Evolutionary conservation across 1,140 invertebrate species (phyloP).

Genomic region (Drosophila setifemur): DNA sequence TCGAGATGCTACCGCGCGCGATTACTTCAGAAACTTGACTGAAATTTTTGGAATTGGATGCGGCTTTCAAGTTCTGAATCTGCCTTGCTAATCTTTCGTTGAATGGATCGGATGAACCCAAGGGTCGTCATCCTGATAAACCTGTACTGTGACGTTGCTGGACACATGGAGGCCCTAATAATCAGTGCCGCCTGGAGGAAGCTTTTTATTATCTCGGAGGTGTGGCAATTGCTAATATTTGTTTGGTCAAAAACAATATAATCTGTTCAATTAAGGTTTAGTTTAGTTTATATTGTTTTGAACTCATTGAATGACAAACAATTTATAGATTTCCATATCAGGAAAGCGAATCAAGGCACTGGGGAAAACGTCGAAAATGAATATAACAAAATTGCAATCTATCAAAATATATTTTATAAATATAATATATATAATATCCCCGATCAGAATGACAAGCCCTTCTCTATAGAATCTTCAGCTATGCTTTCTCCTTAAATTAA

Average conservation of each 20-base stretch:
- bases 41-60: too few relatives aligned
- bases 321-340: too few relatives aligned
- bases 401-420: too few relatives aligned
- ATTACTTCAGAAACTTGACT: conserved; percentile 17
- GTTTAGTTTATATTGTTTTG: not conserved
- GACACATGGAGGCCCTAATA: conserved; percentile 14
- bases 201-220: conserved; percentile 13
- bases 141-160: conserved; percentile 2
- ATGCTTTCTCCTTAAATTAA: too few relatives aligned
- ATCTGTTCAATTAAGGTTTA: not conserved
- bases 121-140: conserved; percentile 37
- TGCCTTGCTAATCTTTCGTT: conserved; percentile 10
- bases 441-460: too few relatives aligned
- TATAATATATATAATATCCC: too few relatives aligned
- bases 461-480: too few relatives aligned
- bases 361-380: too few relatives aligned
- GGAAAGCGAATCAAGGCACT: too few relatives aligned
- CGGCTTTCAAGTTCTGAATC: too few relatives aligned
- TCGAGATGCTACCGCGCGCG: conserved; percentile 12
- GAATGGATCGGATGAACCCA: conserved; percentile 18
- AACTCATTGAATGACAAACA: not conserved
- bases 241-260: conserved; percentile 27
- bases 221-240: conserved; percentile 20
- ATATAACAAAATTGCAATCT: too few relatives aligned
- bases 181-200: not conserved